These are phyloP conservation scores for Amphibalanus amphitrite DNA, from an alignment of 1,140 invertebrate genomes.

Conservation along the genomic window DNA sequence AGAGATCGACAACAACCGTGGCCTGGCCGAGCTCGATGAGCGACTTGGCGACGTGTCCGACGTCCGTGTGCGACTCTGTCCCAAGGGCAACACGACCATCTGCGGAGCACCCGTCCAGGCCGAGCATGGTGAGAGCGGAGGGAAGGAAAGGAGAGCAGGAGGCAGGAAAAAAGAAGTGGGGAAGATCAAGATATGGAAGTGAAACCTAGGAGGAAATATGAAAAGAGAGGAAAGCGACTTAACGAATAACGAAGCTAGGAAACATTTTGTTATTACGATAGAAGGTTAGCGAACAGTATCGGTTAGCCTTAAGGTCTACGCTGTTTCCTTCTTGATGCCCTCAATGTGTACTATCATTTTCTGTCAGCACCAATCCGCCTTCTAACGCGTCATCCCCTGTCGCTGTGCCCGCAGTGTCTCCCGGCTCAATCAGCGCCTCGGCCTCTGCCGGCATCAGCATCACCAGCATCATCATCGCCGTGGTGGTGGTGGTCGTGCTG, in stretches of 20 bases:
- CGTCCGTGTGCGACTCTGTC: conserved; percentile 56
- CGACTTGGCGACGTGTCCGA: conserved; percentile 21
- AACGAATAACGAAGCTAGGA: too few relatives aligned
- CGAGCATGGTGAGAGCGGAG: conserved; percentile 21
- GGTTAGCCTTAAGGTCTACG: too few relatives aligned
- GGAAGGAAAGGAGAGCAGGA: neutral
- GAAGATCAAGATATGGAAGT: too few relatives aligned
- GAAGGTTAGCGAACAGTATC: too few relatives aligned
- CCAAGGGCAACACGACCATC: conserved; percentile 51
- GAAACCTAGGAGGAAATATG: too few relatives aligned
- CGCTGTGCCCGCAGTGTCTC: neutral
- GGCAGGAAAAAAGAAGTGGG: too few relatives aligned
- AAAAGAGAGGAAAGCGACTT: too few relatives aligned
- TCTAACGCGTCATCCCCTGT: neutral
- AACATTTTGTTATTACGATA: too few relatives aligned
- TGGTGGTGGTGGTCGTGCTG: conserved; percentile 59
- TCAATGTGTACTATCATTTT: too few relatives aligned
- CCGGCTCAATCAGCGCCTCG: neutral
- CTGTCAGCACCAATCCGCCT: neutral
- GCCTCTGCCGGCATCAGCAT: conserved; percentile 44
- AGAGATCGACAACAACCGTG: conserved; percentile 23
- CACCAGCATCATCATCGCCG: conserved; percentile 61
- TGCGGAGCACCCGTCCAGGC: conserved; percentile 66
- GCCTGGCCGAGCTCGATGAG: conserved; percentile 32
- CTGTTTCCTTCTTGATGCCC: too few relatives aligned